Evolutionary conservation across 2,888 invertebrate genomes (phyloP).

Genomic region (Tipula vernalis): DNA sequence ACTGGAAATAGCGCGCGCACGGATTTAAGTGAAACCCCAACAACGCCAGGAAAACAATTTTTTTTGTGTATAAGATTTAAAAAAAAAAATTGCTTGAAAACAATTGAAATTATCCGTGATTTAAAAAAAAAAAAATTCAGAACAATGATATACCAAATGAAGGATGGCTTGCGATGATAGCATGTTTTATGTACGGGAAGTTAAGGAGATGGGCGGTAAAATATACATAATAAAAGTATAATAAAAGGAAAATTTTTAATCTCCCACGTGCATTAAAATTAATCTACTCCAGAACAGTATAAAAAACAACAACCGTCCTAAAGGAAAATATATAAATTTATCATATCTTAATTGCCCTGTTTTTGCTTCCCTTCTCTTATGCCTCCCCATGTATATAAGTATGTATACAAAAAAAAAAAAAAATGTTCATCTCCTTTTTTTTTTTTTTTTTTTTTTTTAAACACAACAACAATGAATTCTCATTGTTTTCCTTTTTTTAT

Average conservation of each 20-base stretch:
- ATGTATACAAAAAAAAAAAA: neutral
- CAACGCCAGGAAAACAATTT: neutral
- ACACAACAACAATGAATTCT: neutral
- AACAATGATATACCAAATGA: neutral
- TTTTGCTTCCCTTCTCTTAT: neutral
- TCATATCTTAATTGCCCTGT: slow-evolving; percentile 4
- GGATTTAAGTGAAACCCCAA: neutral
- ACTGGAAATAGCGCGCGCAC: neutral
- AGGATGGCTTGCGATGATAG: neutral
- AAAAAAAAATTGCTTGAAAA: neutral
- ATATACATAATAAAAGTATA: neutral
- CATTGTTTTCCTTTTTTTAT: neutral
- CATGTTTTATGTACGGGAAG: neutral
- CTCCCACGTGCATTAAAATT: slow-evolving; percentile 4
- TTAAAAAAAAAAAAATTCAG: neutral
- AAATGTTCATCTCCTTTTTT: neutral
- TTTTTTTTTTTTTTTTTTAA: neutral
- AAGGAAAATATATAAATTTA: slow-evolving; percentile 4
- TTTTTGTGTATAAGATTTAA: neutral
- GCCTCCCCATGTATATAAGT: neutral
- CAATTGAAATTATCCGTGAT: neutral
- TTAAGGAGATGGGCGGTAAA: neutral
- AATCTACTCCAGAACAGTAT: neutral
- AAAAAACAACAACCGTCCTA: neutral
- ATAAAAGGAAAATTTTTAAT: neutral